Conservation (phyloP, 35 echinoderm and acorn worm species). For the Ophioderma brevispina region DNA sequence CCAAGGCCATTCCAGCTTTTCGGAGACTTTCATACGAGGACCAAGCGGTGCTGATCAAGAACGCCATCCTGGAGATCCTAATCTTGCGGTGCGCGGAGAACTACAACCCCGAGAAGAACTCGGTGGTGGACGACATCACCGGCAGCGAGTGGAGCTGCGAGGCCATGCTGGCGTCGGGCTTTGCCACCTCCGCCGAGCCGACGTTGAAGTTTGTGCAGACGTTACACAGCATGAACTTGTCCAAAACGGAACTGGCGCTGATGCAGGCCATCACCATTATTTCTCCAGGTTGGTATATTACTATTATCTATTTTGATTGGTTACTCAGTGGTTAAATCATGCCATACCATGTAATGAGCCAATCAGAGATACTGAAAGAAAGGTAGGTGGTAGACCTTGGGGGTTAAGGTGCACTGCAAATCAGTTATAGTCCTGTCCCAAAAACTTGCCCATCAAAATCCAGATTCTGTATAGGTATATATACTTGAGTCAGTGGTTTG, state of each 20-base stretch:
- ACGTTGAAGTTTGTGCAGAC: conserved; percentile 97
- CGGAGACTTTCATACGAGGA: conserved; percentile 93
- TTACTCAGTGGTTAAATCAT: no score
- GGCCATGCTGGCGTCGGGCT: conserved; percentile 89
- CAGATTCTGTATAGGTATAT: no score
- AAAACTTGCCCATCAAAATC: no score
- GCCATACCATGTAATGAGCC: no score
- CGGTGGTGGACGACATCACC: conserved; percentile 94
- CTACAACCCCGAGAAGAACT: conserved; percentile 85
- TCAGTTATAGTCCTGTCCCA: no score
- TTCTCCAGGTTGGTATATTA: conserved; percentile 85
- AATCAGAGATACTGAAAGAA: no score
- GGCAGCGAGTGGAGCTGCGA: conserved; percentile 93
- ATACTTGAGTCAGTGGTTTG: no score
- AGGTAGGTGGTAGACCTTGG: no score
- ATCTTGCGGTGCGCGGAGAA: conserved; percentile 95
- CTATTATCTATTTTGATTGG: no score
- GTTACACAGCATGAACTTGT: conserved; percentile 80
- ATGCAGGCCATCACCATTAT: conserved; percentile 95
- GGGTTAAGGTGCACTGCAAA: no score
- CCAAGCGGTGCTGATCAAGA: conserved; percentile 96
- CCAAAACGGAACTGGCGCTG: conserved; percentile 81
- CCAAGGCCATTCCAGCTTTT: conserved; percentile 94
- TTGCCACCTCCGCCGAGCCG: conserved; percentile 77
- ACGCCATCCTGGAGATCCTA: conserved; percentile 94